These are phyloP conservation scores for Actinopyga echinites DNA, from an alignment of 53 echinoderm and acorn worm species.

Conservation along the genomic window DNA sequence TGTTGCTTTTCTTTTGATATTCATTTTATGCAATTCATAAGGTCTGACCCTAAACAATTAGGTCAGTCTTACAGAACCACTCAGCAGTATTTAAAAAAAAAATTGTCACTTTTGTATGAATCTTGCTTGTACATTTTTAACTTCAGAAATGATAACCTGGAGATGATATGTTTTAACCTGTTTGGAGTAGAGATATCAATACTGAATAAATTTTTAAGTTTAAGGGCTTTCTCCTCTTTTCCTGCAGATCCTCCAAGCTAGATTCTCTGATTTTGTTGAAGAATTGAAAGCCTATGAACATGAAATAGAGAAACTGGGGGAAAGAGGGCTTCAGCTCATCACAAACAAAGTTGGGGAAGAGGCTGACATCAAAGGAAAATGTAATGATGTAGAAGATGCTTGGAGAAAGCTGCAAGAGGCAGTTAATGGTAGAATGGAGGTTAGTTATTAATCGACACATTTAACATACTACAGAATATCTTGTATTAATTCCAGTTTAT, in stretches of 20 bases:
- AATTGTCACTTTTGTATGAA: background rate
- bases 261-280: constrained; percentile 72
- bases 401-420: constrained; percentile 85
- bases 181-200: background rate
- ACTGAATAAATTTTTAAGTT: background rate
- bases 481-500: background rate
- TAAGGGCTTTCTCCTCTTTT: background rate
- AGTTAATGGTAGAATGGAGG: constrained; percentile 78
- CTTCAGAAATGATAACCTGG: background rate
- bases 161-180: background rate
- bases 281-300: constrained; percentile 66
- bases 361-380: constrained; percentile 56
- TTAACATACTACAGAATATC: too few species aligned
- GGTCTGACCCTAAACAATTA: background rate
- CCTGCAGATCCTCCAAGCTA: constrained; percentile 66
- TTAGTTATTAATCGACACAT: background rate
- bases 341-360: constrained; percentile 60
- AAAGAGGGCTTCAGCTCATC: constrained; percentile 51
- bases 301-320: constrained; percentile 36
- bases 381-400: constrained; percentile 68
- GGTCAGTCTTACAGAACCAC: background rate
- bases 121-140: background rate
- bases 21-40: background rate
- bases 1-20: background rate
- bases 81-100: background rate